phyloP scores from a whole-genome alignment of 2,113 vertebrate genomes.

The Terrapene triunguis region DNA sequence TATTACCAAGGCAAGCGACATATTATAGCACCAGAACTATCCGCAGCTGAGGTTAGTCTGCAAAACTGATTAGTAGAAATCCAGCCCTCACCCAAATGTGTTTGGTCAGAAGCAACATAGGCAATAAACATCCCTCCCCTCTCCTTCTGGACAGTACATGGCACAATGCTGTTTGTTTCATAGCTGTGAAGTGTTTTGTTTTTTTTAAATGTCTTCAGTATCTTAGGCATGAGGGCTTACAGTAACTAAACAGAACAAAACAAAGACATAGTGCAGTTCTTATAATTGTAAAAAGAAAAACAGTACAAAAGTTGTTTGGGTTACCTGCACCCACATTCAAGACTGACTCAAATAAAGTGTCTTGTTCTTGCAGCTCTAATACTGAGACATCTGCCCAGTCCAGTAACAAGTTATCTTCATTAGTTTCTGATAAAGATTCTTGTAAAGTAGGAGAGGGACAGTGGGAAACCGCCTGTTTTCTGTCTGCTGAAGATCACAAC shows the following conservation, averaged over 20 bases:
- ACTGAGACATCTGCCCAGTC: constrained; percentile 68
- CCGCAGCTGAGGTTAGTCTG: constrained; percentile 41
- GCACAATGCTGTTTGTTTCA: constrained; percentile 74
- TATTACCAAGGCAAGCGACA: constrained; percentile 54
- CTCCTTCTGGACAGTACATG: constrained; percentile 65
- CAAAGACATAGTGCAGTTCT: constrained; percentile 81
- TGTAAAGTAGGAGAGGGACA: neutral
- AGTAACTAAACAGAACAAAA: constrained; percentile 82
- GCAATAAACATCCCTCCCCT: constrained; percentile 28
- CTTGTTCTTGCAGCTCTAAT: constrained; percentile 75
- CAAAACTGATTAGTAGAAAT: constrained; percentile 53
- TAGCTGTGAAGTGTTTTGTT: constrained; percentile 49
- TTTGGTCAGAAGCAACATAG: constrained; percentile 71
- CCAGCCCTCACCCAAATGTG: constrained; percentile 53
- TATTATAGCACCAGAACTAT: constrained; percentile 75
- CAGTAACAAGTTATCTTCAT: constrained; percentile 42
- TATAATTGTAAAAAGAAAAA: constrained; percentile 51
- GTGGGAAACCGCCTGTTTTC: neutral
- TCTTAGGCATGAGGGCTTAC: constrained; percentile 82
- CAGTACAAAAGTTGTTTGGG: constrained; percentile 75
- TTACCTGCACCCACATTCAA: constrained; percentile 84
- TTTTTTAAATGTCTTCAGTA: constrained; percentile 72
- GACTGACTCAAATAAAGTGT: constrained; percentile 75
- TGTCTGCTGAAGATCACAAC: constrained; percentile 79
- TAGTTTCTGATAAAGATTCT: constrained; percentile 7